Base-by-base conservation (phyloP, 2,797 vertebrate genomes). In the Melanotaenia maccullochi region DNA sequence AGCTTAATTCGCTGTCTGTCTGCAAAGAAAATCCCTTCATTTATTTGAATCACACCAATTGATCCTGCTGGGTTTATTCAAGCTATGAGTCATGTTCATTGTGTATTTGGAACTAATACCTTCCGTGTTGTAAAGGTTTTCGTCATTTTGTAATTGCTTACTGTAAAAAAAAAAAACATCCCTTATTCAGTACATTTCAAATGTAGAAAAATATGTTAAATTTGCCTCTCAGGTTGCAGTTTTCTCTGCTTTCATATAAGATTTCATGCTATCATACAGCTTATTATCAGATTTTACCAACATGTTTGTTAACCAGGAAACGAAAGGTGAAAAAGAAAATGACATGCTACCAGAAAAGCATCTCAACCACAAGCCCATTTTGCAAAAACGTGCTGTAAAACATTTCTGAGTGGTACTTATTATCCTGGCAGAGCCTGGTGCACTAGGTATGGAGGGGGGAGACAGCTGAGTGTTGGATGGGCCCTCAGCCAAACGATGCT, bases 1-100 rank as follows among this genome's bases (percentile, higher is more conserved):
- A 83, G 77, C 73, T 87, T 90, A 86, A 90, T 87, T 88, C 82
- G 58, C 67, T 24, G 70, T 89, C 82, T 86, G 88, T 90, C 87
- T 85, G 75, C 68, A 24, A 55, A 75, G 82, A 90, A 89, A 89
- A 89, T 86, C 86, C 84, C 49, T 40, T 76, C 62, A 77, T 87
- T 87, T 87, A 88, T 87, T 91, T 87, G 72, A 89, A 83, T 68
- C 65, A 52, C 69, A 30, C 20, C 25, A 56, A 90, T 91, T 90
- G 90, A 91, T 91, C 84, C 85, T 38, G 51, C 78, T 22, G 63
- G 78, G 78, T 85, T 88, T 81, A 83, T 84, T 81, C 84, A 75
- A 70, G 65, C 72, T 71, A 60, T 87, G 84, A 86, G 81, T 90
- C 86, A 83, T 87, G 81, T 88, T 85, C 55, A 22, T 55, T 73